These are phyloP conservation scores for Poecile atricapillus DNA, from an alignment of 2,113 vertebrate species.

Conservation along the genomic window DNA sequence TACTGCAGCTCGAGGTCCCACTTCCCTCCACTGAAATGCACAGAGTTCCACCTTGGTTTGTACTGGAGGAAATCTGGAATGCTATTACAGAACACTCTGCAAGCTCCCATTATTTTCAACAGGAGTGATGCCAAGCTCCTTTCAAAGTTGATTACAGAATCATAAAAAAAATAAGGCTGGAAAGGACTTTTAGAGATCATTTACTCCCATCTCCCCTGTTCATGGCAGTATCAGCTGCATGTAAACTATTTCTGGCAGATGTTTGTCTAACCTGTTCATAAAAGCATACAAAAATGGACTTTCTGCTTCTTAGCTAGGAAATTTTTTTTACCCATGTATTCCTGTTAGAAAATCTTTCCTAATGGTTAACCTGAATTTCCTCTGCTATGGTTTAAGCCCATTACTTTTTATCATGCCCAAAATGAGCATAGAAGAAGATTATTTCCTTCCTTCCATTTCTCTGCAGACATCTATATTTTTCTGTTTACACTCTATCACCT, in stretches of 20 bases:
- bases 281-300: not conserved
- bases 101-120: conserved; percentile 26
- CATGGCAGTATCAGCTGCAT: conserved; percentile 25
- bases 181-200: conserved; percentile 67
- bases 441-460: conserved; percentile 1
- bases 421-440: conserved; percentile 35
- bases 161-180: conserved; percentile 43
- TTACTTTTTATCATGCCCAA: not conserved
- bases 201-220: conserved; percentile 28
- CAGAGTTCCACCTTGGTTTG: conserved; percentile 26
- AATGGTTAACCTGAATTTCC: conserved; percentile 1
- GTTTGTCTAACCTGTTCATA: conserved; percentile 36
- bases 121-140: conserved; percentile 36
- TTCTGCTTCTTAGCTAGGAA: not conserved
- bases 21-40: not conserved
- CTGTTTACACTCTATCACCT: not conserved
- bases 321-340: not conserved
- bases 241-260: conserved; percentile 57
- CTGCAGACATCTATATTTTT: not conserved
- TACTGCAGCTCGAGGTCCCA: not conserved
- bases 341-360: not conserved
- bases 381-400: not conserved
- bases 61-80: conserved; percentile 2
- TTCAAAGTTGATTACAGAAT: conserved; percentile 57
- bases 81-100: not conserved